phyloP scores from a whole-genome alignment of 1,140 invertebrate species.

The Proales similis region DNA sequence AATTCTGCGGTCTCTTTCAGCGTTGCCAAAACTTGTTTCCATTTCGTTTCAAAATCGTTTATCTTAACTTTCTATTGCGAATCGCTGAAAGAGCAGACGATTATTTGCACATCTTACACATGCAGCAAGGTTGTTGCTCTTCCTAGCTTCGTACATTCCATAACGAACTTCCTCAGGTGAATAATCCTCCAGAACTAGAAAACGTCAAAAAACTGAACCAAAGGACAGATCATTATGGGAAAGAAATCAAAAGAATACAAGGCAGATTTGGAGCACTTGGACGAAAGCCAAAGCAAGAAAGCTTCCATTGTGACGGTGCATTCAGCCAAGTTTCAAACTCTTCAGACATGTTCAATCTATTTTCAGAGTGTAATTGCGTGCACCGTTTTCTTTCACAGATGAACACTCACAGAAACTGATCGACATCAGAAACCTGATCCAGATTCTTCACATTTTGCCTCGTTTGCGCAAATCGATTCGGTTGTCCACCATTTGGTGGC shows the following conservation, averaged over 20 bases:
- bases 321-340: conserved; percentile 14
- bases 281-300: conserved; percentile 17
- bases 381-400: too few relatives aligned
- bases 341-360: not conserved
- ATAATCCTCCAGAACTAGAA: conserved; percentile 5
- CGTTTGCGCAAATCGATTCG: too few relatives aligned
- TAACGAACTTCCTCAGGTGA: conserved; percentile 21
- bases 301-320: conserved; percentile 18
- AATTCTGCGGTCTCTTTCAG: conserved; percentile 31
- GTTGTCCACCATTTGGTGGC: too few relatives aligned
- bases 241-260: not conserved
- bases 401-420: too few relatives aligned
- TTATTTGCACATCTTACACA: conserved; percentile 4
- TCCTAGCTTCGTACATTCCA: conserved; percentile 21
- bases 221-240: not conserved
- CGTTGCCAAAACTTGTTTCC: not conserved
- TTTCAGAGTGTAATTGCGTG: not conserved
- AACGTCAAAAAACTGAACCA: not conserved
- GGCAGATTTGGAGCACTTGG: conserved; percentile 11
- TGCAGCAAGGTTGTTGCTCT: conserved; percentile 1
- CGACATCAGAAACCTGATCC: too few relatives aligned
- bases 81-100: not conserved
- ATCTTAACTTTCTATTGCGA: too few relatives aligned
- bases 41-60: conserved; percentile 11
- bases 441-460: too few relatives aligned